Evolutionary conservation across 2,797 vertebrate genomes (phyloP), one percentile per base, ranked within the genome.

Genomic region (Sebastes matsubarae): DNA sequence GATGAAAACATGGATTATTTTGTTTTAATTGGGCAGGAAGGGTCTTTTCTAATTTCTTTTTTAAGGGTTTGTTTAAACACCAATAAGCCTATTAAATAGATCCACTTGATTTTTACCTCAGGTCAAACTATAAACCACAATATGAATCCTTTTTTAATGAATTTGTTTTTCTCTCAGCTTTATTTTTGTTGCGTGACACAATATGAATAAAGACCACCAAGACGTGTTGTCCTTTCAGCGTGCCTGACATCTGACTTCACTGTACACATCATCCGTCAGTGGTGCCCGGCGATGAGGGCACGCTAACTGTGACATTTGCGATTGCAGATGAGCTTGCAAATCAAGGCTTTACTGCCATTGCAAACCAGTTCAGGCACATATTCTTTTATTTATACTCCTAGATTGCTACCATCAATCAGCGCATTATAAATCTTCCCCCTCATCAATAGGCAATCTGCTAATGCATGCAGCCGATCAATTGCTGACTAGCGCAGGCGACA

Each of bases 391-490:
- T 95, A 95, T 95, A 92, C 90, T 87, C 83, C 77, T 67, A 93
- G 93, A 96, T 94, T 92, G 91, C 93, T 91, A 55, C 90, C 88
- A 94, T 95, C 91, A 94, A 94, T 93, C 93, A 90, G 89, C 70
- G 81, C 82, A 78, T 92, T 93, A 95, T 96, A 95, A 95, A 96
- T 96, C 94, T 91, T 58, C 80, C 75, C 81, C 74, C 93, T 95
- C 95, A 96, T 96, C 96, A 96, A 96, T 95, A 96, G 90, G 91
- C 94, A 96, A 96, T 96, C 95, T 93, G 91, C 95, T 96, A 96
- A 96, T 96, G 95, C 93, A 94, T 91, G 88, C 86, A 24, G 81
- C 85, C 77, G 90, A 96, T 96, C 95, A 95, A 96, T 96, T 94
- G 91, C 91, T 92, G 90, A 93, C 87, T 70, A 83, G 89, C 87